A percentile compares a stretch with the other conserved stretches of the same genome.
These are phyloP conservation scores for Scaptomyza reducta DNA, from an alignment of 2,888 invertebrate genomes.

Conservation along the genomic window DNA sequence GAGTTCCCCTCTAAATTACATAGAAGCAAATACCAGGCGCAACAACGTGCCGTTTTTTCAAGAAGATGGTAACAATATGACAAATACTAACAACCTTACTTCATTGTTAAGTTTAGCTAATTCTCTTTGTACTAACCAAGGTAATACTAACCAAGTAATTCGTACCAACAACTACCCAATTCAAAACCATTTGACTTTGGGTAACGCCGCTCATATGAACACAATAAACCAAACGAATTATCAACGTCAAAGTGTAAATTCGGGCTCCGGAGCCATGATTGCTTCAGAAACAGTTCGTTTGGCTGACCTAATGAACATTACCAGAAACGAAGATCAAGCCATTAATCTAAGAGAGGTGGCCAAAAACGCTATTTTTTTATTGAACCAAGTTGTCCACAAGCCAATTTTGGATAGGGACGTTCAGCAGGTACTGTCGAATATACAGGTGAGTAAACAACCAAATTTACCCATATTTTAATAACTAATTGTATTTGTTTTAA, in stretches of 20 bases:
- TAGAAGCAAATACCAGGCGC: too few species aligned
- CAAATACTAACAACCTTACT: not conserved
- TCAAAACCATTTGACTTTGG: not conserved
- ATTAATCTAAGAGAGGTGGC: conserved; percentile 37
- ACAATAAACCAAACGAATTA: not conserved
- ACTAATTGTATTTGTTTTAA: not conserved
- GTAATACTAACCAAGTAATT: not conserved
- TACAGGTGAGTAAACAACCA: conserved; percentile 66
- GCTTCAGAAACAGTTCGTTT: conserved; percentile 17
- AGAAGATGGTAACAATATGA: not conserved
- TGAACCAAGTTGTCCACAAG: conserved; percentile 62
- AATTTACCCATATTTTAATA: not conserved
- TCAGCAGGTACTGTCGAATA: conserved; percentile 70
- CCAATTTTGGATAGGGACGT: conserved; percentile 71
- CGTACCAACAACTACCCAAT: not conserved
- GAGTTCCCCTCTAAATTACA: not conserved
- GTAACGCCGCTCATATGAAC: not conserved
- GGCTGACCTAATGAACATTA: conserved; percentile 34
- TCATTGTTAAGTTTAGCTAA: not conserved
- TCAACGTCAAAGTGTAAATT: not conserved
- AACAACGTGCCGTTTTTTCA: not conserved
- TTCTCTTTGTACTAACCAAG: too few species aligned
- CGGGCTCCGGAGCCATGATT: not conserved
- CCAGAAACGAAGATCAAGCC: not conserved
- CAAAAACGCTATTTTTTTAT: conserved; percentile 49